phyloP scores from a whole-genome alignment of 2,888 invertebrate genomes.

The Tenthredo notha region DNA sequence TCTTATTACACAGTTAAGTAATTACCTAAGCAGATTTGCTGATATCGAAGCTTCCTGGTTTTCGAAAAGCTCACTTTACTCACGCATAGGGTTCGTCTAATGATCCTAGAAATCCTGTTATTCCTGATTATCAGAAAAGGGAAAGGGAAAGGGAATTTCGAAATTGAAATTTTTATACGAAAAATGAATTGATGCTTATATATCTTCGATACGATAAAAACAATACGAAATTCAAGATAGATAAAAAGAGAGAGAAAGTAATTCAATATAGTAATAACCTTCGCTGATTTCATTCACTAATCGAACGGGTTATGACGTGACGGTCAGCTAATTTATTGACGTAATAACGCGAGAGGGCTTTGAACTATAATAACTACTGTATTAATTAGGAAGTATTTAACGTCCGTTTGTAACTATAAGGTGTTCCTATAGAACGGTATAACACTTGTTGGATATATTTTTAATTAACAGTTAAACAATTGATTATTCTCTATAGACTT shows the following conservation, averaged over 20 bases:
- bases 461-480: constrained; percentile 35
- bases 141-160: too few relatives aligned
- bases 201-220: not conserved
- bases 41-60: too few relatives aligned
- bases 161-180: not conserved
- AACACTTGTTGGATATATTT: not conserved
- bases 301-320: constrained; percentile 1
- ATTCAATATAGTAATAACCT: not conserved
- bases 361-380: constrained; percentile 36
- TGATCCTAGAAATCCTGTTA: too few relatives aligned
- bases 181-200: not conserved
- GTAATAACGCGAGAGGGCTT: constrained; percentile 48
- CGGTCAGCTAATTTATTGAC: not conserved
- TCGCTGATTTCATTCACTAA: not conserved
- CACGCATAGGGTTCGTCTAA: too few relatives aligned
- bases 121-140: too few relatives aligned
- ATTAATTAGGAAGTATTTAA: constrained; percentile 42
- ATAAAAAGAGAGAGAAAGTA: not conserved
- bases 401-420: constrained; percentile 34
- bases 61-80: too few relatives aligned
- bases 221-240: too few relatives aligned
- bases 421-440: not conserved
- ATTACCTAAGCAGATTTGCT: not conserved
- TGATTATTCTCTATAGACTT: not conserved
- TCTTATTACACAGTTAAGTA: not conserved